Conservation (phyloP, 2,113 vertebrate species). For the Chionomys nivalis region DNA sequence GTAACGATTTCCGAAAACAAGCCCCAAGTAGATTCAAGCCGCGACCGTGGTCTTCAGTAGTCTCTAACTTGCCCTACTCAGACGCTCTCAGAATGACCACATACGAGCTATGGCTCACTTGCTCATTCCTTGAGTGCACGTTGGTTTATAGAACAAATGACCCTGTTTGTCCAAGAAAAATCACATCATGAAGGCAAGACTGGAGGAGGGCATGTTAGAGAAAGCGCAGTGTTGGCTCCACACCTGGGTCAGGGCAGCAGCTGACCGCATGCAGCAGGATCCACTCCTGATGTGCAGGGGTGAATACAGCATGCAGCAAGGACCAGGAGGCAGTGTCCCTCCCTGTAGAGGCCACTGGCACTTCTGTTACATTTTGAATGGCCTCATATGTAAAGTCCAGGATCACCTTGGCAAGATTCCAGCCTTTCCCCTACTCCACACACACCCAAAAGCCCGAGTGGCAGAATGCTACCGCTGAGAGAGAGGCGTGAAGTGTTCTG, state of each 20-base stretch:
- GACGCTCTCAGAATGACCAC: background rate
- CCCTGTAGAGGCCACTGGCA: background rate
- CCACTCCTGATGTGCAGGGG: no score
- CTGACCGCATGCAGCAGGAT: background rate
- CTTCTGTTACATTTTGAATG: background rate
- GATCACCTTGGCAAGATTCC: background rate
- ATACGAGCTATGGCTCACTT: background rate
- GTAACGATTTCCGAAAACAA: conserved; percentile 1
- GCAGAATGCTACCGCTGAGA: no score
- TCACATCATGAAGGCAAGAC: background rate
- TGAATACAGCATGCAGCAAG: background rate
- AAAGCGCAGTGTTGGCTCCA: background rate
- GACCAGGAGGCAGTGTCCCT: background rate
- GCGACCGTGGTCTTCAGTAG: background rate
- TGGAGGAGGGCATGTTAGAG: background rate
- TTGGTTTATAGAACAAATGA: background rate
- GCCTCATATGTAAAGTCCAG: background rate
- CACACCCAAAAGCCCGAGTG: background rate
- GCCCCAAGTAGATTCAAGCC: background rate
- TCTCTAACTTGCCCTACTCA: background rate
- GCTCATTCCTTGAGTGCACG: background rate
- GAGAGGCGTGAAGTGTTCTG: accelerated
- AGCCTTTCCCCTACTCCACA: background rate
- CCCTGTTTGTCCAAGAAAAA: background rate
- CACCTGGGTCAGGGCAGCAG: no score